Evolutionary conservation across 1,140 invertebrate genomes (phyloP), one percentile per base, ranked within the genome.

Genomic region (Solenopsis fugax): DNA sequence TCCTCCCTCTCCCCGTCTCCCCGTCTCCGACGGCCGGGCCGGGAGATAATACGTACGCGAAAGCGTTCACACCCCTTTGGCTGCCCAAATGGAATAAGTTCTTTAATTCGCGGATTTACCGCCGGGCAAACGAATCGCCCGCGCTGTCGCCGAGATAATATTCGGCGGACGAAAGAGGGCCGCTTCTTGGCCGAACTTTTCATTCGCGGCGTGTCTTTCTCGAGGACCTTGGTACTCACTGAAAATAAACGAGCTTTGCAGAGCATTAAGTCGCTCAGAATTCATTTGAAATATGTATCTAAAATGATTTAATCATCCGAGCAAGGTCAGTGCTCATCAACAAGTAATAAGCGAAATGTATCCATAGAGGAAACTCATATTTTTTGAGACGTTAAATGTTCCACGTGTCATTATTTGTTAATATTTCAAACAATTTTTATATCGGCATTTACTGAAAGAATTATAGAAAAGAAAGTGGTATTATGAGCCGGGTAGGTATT

Each of bases 1-100:
- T 12, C 73, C 34, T 64, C 45, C 69, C 88, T 62, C 45, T 64
- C 45, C 69, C 34, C 52, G 85, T 73, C 91, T 92, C 91, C 88
- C 90, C 87, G 89, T 80, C 89, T 84, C 67, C 75, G 67, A 88
- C 89, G 81, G 56, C 72, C 91, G 92, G 77, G 73, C 72, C 91
- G 92, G 87, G 92, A 95, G 95, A 95, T 95, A 95, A 95, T 95
- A 93, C 95, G 87, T 93, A 94, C 93, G 93, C 92, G 92, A 94
- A 95, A 95, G 93, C 94, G 93, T 95, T 95, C 94, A 95, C 95
- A 95, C 95, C 94, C 94, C 95, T 95, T 95, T 95, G 95, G 92
- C 92, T 94, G 92, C 94, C 94, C 94, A 95, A 95, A 95, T 95
- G 95, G 94, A 95, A 95, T 95, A 95, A 95, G 93, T 95, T 95